Evolutionary conservation across 2,888 invertebrate species (phyloP).

Genomic region (Himalopsyche anomala): DNA sequence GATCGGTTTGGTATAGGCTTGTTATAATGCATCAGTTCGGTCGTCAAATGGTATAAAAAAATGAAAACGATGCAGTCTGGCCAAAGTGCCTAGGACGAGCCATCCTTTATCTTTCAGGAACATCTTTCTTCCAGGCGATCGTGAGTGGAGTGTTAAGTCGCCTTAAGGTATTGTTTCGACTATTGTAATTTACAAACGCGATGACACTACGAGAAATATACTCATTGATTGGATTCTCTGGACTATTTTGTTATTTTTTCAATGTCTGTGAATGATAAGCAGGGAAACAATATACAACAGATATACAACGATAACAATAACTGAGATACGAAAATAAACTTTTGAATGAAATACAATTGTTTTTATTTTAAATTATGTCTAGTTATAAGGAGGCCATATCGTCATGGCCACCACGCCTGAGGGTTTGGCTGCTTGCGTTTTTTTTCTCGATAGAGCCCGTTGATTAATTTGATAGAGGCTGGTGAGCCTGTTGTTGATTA

Average conservation of each 20-base stretch:
- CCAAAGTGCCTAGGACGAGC: neutral
- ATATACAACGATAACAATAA: no score
- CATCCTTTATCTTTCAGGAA: conserved; percentile 28
- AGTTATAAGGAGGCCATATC: no score
- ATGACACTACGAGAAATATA: conserved; percentile 11
- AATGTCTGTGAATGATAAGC: neutral
- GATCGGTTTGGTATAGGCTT: no score
- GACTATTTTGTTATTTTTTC: neutral
- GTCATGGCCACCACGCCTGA: no score
- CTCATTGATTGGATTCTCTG: neutral
- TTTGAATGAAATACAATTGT: no score
- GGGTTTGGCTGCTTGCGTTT: no score
- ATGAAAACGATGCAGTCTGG: neutral
- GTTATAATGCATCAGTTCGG: neutral
- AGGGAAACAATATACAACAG: neutral
- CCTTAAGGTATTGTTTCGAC: conserved; percentile 13
- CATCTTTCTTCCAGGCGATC: conserved; percentile 4
- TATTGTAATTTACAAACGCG: conserved; percentile 31
- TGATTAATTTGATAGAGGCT: no score
- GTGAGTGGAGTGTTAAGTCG: conserved; percentile 16
- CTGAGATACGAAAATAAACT: no score
- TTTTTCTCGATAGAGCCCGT: no score
- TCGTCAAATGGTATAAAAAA: neutral
- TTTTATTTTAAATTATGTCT: no score
- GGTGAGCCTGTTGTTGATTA: no score